Evolutionary conservation across 2,888 invertebrate genomes (phyloP).

Genomic region (Gari tellinella): DNA sequence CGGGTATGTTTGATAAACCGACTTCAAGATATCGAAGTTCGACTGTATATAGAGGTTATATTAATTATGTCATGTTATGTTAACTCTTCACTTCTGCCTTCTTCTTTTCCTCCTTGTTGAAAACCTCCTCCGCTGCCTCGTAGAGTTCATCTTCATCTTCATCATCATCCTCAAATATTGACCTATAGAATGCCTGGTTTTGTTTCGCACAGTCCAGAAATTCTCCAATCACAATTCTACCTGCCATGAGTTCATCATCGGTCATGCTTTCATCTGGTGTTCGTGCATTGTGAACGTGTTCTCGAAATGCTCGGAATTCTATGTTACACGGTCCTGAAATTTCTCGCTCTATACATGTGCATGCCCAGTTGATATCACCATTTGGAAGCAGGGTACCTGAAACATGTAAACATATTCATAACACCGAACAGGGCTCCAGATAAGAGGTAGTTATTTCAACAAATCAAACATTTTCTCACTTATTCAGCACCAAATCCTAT

Average conservation of each 20-base stretch:
- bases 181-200: constrained; percentile 35
- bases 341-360: constrained; percentile 50
- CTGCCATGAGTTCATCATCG: neutral
- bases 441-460: no score
- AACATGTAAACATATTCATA: constrained; percentile 12
- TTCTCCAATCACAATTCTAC: constrained; percentile 8
- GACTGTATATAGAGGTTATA: no score
- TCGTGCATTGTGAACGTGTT: constrained; percentile 22
- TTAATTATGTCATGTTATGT: no score
- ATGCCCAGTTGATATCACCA: constrained; percentile 48
- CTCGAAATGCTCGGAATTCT: constrained; percentile 40
- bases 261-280: neutral
- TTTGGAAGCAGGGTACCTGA: constrained; percentile 40
- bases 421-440: no score
- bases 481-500: no score
- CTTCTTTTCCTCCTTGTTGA: no score
- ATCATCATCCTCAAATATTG: constrained; percentile 14
- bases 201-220: constrained; percentile 26
- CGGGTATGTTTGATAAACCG: no score
- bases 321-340: constrained; percentile 50
- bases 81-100: no score
- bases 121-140: no score
- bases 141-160: constrained; percentile 3
- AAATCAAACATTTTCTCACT: no score
- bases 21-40: no score